Evolutionary conservation across 1,140 invertebrate genomes (phyloP).

Genomic region (Theocolax elegans): DNA sequence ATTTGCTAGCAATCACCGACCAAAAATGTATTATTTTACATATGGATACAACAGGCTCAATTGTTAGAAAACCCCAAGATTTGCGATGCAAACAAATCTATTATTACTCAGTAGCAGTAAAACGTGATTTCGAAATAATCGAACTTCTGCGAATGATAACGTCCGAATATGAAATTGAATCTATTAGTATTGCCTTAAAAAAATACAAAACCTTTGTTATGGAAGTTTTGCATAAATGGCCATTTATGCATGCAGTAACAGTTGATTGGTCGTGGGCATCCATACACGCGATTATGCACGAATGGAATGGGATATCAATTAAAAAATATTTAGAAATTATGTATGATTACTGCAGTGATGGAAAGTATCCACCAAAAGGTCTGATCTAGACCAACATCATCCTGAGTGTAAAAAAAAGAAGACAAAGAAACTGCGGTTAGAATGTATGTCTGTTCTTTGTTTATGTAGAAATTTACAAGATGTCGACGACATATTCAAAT

Average conservation of each 20-base stretch:
- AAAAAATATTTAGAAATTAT: neutral
- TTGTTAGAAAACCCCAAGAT: no score
- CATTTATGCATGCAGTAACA: neutral
- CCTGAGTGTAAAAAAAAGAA: no score
- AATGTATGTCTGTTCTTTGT: no score
- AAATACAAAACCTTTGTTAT: conserved; percentile 6
- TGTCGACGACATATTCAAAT: no score
- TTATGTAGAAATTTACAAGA: no score
- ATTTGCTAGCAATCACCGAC: conserved; percentile 6
- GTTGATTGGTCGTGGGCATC: conserved; percentile 28
- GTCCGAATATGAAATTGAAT: no score
- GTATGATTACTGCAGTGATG: no score
- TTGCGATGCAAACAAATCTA: conserved; percentile 43
- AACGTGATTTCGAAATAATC: neutral
- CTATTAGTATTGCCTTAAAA: no score
- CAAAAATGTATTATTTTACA: conserved; percentile 32
- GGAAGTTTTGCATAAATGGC: conserved; percentile 10
- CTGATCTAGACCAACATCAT: no score
- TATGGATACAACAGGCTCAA: no score
- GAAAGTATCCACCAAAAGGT: no score
- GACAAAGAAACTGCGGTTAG: no score
- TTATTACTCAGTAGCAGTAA: conserved; percentile 41
- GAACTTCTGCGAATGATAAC: conserved; percentile 14
- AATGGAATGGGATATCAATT: conserved; percentile 2
- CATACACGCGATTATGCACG: conserved; percentile 1